Evolutionary conservation across 2,888 invertebrate species (phyloP).

Genomic region (Trisateles emortualis): DNA sequence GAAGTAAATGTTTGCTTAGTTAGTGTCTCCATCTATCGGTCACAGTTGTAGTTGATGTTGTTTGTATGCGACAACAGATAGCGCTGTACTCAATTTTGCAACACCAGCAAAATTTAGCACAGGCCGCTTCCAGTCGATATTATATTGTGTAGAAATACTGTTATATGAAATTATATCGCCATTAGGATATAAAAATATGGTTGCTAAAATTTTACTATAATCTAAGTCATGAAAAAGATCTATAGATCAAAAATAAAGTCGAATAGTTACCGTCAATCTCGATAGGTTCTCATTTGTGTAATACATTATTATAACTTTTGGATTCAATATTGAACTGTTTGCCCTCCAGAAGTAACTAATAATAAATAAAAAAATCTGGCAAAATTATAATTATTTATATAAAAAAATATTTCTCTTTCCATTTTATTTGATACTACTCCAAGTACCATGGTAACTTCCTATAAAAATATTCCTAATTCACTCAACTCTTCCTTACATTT

Average conservation of each 20-base stretch:
- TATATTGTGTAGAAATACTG: conserved; percentile 20
- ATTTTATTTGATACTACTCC: no score
- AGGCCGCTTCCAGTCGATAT: conserved; percentile 13
- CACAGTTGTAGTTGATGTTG: conserved; percentile 36
- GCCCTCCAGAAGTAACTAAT: no score
- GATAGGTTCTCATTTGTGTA: conserved; percentile 24
- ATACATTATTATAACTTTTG: not conserved
- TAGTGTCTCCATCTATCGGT: conserved; percentile 32
- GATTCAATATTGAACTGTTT: no score
- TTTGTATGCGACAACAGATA: conserved; percentile 31
- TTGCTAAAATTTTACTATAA: conserved; percentile 8
- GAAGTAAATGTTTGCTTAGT: conserved; percentile 1
- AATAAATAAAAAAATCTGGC: no score
- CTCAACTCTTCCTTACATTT: no score
- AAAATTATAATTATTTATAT: no score
- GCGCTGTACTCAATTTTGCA: conserved; percentile 24
- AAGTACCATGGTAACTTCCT: no score
- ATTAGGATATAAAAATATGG: conserved; percentile 3
- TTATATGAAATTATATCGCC: conserved; percentile 27
- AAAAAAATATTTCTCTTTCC: no score
- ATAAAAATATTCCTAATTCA: no score
- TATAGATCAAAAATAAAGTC: conserved; percentile 5
- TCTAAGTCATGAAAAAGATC: conserved; percentile 15
- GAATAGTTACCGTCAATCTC: conserved; percentile 30
- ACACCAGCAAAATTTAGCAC: conserved; percentile 10